Evolutionary conservation across 2,797 vertebrate species (phyloP), one percentile per base, ranked within the genome.

Genomic region (Nyctalus aviator): DNA sequence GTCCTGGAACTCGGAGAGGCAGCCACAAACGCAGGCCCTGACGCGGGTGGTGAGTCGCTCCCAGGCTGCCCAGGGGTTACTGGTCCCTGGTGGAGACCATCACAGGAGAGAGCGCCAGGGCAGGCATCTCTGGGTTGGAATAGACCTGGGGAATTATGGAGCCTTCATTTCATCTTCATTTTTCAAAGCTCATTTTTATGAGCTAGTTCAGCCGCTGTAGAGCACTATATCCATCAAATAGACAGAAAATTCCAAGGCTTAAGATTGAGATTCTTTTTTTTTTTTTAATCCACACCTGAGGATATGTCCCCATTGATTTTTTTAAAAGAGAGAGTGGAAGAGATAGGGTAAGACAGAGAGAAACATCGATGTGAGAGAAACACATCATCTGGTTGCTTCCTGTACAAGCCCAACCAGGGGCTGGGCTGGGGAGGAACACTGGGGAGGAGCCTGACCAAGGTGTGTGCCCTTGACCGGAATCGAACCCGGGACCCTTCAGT

Each of bases 141-240:
- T 3, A 81, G 71, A 69, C 44, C 53, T 25, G 30, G 25, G 76
- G 44, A 79, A 46, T 41, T 41, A 32, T 0, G 2, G 50, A 72
- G n/a, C 8, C 17, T 75, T 77, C n/a, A 10, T 78, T 90, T 77
- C 7, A 1, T 62, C 73, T 92, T 77, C 78, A 21, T 81, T 93
- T 90, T 84, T 78, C 64, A 89, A 75, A 94, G 72, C 46, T 93
- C 20, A 48, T 81, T 92, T 87, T 93, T 48, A 30, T 59, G 84
- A 73, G 72, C 82, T 32, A 78, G 76, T 76, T 84, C 72, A 46
- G 84, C 44, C 0, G 0, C 32, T 32, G 27, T 4, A 27, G 50
- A 82, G 59, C 27, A 62, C n/a, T 15, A 3, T 84, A 92, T 84
- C 81, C 55, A 32, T 85, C 81, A 72, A 0, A 2, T 0, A 57